Percentiles rank a stretch among this genome's conserved stretches.
Evolutionary conservation across 2,888 invertebrate species (phyloP).

Genomic region (Orchestes rusci): DNA sequence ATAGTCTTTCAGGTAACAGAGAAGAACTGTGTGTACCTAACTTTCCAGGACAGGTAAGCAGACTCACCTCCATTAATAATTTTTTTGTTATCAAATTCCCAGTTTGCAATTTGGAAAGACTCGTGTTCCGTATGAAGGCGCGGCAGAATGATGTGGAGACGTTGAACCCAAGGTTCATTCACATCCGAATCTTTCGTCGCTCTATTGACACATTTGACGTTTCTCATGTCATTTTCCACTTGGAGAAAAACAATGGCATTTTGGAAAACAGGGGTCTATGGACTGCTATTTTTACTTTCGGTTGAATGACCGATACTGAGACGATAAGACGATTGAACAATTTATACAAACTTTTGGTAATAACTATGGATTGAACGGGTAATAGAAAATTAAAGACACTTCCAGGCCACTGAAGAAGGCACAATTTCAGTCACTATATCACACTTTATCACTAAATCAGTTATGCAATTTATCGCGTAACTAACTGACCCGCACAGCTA

Average conservation of each 20-base stretch:
- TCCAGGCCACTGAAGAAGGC: conserved; percentile 16
- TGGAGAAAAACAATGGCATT: background rate
- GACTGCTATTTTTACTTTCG: background rate
- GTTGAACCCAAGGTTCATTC: conserved; percentile 44
- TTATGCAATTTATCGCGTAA: conserved; percentile 12
- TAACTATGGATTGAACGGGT: no score
- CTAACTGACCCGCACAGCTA: conserved; percentile 6
- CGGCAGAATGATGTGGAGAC: conserved; percentile 35
- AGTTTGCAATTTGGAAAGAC: no score
- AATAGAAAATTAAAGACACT: conserved; percentile 11
- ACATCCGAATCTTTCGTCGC: conserved; percentile 31
- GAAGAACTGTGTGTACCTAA: no score
- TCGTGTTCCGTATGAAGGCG: conserved; percentile 36
- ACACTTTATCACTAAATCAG: conserved; percentile 9
- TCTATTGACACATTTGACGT: background rate
- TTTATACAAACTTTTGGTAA: no score
- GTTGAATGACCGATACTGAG: conserved; percentile 42
- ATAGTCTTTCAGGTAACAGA: no score
- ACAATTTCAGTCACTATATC: conserved; percentile 9
- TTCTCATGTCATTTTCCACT: background rate
- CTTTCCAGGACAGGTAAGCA: no score
- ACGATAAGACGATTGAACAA: conserved; percentile 16
- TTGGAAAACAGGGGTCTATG: background rate
- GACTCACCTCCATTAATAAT: no score
- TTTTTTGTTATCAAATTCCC: no score